A percentile compares a stretch with the other conserved stretches of the same genome.
These are phyloP conservation scores for Coccyzus lansbergi DNA, from an alignment of 2,797 vertebrate species.

Conservation along the genomic window DNA sequence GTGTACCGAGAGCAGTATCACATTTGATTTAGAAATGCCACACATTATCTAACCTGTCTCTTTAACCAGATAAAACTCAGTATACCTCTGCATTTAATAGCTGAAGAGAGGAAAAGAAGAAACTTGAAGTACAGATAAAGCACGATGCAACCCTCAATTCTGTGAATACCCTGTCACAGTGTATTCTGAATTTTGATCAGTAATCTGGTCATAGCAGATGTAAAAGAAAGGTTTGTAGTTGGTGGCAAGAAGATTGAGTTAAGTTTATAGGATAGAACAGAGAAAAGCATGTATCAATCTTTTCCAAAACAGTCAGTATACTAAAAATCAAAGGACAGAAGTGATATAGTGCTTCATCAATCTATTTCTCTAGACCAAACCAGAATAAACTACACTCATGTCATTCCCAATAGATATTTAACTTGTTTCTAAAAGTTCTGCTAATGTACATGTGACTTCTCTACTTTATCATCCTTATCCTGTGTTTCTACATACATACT, in stretches of 20 bases:
- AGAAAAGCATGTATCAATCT: not conserved
- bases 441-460: not conserved
- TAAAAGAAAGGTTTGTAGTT: not conserved
- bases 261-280: not conserved
- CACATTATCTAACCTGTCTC: not conserved
- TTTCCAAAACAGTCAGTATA: not conserved
- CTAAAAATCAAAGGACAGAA: not conserved
- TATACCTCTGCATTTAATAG: not conserved
- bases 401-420: not conserved
- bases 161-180: not conserved
- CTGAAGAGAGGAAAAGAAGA: not conserved
- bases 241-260: not conserved
- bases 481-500: not conserved
- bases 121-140: not conserved
- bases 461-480: not conserved
- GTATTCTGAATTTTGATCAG: not conserved
- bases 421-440: not conserved
- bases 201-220: not conserved
- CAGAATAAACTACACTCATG: not conserved
- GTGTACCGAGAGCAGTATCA: not conserved
- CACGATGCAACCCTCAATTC: not conserved
- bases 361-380: not conserved
- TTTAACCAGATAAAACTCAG: not conserved
- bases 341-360: not conserved
- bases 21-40: not conserved